Evolutionary conservation across 1,140 invertebrate genomes (phyloP).

Genomic region (Pseudomyrmex concolor): DNA sequence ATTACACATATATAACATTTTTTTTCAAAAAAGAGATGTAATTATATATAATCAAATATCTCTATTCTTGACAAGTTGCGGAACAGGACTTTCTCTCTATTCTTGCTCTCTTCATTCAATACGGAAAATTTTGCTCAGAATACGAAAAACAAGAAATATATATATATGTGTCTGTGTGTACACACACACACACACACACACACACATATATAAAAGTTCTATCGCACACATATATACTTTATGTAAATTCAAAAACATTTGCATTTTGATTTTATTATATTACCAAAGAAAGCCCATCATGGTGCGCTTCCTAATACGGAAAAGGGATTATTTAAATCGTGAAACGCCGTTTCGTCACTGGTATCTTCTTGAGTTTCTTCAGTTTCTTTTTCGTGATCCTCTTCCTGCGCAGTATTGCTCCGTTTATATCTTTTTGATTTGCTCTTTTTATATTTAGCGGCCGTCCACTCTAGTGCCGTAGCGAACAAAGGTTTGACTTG

Average conservation of each 20-base stretch:
- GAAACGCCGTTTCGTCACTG: constrained; percentile 58
- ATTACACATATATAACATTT: no score
- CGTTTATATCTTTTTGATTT: constrained; percentile 49
- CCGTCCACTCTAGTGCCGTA: constrained; percentile 13
- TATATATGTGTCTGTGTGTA: background rate
- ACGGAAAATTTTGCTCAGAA: no score
- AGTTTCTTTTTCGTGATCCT: constrained; percentile 38
- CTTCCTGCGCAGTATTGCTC: constrained; percentile 3
- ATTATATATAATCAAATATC: no score
- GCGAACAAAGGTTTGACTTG: constrained; percentile 66
- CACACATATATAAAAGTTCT: background rate
- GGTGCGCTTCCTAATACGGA: constrained; percentile 29
- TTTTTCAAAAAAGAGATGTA: no score
- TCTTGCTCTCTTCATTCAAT: no score
- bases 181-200: no score
- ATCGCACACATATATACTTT: background rate
- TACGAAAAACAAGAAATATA: background rate
- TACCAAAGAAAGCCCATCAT: background rate
- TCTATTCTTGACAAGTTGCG: no score
- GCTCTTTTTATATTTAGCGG: constrained; percentile 35
- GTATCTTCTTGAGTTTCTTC: background rate
- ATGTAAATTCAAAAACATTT: background rate
- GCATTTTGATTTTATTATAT: background rate
- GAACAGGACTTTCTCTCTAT: no score
- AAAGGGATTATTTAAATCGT: constrained; percentile 75